phyloP scores from a whole-genome alignment of 2,888 invertebrate species.

The Coelinius sp. region DNA sequence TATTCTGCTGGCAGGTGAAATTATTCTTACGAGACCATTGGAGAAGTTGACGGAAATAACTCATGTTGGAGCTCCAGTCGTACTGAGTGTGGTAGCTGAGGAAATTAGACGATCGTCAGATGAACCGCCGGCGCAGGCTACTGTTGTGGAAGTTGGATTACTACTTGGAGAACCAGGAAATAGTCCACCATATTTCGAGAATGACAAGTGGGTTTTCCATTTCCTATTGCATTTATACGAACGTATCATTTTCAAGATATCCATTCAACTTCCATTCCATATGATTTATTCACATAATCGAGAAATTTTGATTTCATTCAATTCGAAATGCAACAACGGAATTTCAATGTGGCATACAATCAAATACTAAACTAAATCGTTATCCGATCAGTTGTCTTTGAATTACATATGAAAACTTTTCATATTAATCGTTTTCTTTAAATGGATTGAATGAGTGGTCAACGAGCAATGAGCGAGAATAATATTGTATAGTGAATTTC shows the following conservation, averaged over 20 bases:
- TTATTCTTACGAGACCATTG: slow-evolving; percentile 80
- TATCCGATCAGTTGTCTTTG: no score
- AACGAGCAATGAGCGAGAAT: background rate
- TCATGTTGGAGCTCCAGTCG: slow-evolving; percentile 86
- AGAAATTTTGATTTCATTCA: no score
- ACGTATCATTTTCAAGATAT: no score
- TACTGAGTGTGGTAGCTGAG: slow-evolving; percentile 88
- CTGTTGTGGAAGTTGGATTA: slow-evolving; percentile 87
- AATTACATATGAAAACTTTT: no score
- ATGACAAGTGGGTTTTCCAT: slow-evolving; percentile 76
- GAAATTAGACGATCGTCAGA: slow-evolving; percentile 83
- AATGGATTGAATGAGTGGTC: no score
- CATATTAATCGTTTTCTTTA: no score
- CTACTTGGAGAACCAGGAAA: slow-evolving; percentile 84
- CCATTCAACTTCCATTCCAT: no score
- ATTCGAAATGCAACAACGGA: no score
- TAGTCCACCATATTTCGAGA: slow-evolving; percentile 85
- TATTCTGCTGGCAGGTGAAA: slow-evolving; percentile 74
- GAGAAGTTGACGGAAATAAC: slow-evolving; percentile 86
- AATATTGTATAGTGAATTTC: background rate
- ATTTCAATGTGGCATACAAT: no score
- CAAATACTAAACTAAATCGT: no score
- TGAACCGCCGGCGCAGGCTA: slow-evolving; percentile 85
- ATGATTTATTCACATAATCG: no score
- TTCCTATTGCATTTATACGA: background rate